Base-by-base conservation (phyloP, 2,888 invertebrate genomes). In the Thecocarcelia acutangulata region DNA sequence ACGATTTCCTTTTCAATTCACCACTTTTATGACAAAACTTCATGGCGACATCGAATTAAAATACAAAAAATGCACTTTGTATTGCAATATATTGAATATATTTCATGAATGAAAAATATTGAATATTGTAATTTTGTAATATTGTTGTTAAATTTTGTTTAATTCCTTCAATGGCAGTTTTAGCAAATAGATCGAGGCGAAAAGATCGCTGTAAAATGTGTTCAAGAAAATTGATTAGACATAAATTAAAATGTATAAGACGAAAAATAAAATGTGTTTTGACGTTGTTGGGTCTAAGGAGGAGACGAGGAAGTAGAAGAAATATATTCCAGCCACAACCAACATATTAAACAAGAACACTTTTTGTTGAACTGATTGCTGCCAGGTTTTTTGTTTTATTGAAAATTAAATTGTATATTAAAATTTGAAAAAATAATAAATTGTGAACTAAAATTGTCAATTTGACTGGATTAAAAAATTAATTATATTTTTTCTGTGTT, bases 311-410 rank as follows among this genome's bases (percentile, higher is more conserved):
- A n/a, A n/a, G n/a, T n/a, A 21, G 63, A 42, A 24, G 28, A 21
- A 19, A 52, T 50, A 42, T 77, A 6, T 77, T 77, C 50, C 48
- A 70, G n/a, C 77, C 77, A 0, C 70, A 77, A 61, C 40, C 28
- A 79, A 68, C 52, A 1, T 54, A 66, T 52, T 78, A 66, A 52
- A 48, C 6, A 40, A 15, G 11, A 4, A 3, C 33, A 33, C 8
- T 9, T 6, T 5, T 9, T 33, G 9, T 33, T 33, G 33, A 33
- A 8, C 33, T 33, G 33, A 8, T n/a, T n/a, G n/a, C n/a, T 33
- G 33, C 9, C 33, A 33, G 6, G 8, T 33, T 9, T 28, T 28
- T 28, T 6, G 28, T 28, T 28, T 28, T 28, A 28, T 28, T 28
- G 28, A 28, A 28, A 28, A 28, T 6, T 28, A 4, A 28, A 28